Percentiles rank a stretch among this genome's conserved stretches.
Conservation (phyloP, 2,888 invertebrate species). For the Gibbula magus region DNA sequence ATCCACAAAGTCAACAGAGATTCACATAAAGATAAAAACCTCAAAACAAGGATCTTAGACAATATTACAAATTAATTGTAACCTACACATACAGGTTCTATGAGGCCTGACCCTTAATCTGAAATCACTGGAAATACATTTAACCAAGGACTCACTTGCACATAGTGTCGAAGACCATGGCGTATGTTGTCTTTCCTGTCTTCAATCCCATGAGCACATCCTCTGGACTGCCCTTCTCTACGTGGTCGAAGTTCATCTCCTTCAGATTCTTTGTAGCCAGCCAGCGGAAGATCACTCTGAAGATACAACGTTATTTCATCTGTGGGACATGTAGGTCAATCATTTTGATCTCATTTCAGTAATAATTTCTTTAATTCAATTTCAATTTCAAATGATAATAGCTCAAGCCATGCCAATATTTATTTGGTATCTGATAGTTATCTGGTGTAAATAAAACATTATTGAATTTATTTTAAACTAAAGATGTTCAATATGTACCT, state of each 20-base stretch:
- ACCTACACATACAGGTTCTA: neutral
- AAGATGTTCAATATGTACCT: too few relatives aligned
- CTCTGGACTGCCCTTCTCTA: conserved; percentile 73
- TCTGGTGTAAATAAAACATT: too few relatives aligned
- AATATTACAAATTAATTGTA: too few relatives aligned
- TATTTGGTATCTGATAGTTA: too few relatives aligned
- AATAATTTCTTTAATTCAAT: too few relatives aligned
- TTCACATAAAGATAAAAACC: neutral
- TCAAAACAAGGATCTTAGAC: neutral
- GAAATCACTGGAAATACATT: neutral
- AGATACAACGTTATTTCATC: conserved; percentile 6
- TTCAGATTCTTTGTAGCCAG: conserved; percentile 74
- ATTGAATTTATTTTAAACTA: too few relatives aligned
- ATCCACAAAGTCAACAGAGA: neutral
- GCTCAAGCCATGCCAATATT: too few relatives aligned
- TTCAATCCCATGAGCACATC: conserved; percentile 74
- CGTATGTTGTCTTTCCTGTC: conserved; percentile 74
- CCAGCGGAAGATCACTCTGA: conserved; percentile 76
- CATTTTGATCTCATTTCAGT: too few relatives aligned
- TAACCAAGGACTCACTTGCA: conserved; percentile 70
- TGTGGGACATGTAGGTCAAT: too few relatives aligned
- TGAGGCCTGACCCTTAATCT: neutral
- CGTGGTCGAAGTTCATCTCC: conserved; percentile 72
- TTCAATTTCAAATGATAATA: too few relatives aligned
- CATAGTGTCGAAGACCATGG: conserved; percentile 75